Evolutionary conservation across 2,888 invertebrate species (phyloP).

Genomic region (Entomobrya multifasciata): DNA sequence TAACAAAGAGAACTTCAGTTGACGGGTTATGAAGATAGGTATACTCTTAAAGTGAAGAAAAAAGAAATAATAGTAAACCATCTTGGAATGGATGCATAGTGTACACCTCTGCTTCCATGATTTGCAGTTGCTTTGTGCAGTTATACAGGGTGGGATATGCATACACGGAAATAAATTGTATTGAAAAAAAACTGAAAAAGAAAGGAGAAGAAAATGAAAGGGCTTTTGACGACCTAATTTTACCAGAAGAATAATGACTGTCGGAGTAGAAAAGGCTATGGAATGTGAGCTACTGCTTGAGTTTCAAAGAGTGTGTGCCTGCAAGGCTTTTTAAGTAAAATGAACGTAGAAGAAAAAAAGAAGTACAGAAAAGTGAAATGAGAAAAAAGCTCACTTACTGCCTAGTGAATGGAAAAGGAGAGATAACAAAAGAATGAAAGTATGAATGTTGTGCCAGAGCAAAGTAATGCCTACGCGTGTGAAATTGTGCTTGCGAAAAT

Average conservation of each 20-base stretch:
- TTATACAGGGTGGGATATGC: too few species aligned
- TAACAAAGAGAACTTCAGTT: too few species aligned
- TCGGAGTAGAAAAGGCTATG: too few species aligned
- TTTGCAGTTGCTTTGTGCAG: too few species aligned
- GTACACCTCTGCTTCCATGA: too few species aligned
- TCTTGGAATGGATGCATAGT: not conserved
- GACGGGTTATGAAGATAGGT: too few species aligned
- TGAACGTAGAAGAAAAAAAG: too few species aligned
- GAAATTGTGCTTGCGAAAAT: slow-evolving; percentile 21
- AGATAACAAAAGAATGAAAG: slow-evolving; percentile 14
- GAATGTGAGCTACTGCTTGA: too few species aligned
- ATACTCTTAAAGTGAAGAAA: too few species aligned
- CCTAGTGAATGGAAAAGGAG: slow-evolving; percentile 11
- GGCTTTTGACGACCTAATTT: slow-evolving; percentile 59
- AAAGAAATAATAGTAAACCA: not conserved
- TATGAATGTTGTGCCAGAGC: not conserved
- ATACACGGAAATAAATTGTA: slow-evolving; percentile 36
- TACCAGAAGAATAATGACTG: slow-evolving; percentile 36
- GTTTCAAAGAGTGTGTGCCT: not conserved
- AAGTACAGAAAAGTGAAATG: not conserved
- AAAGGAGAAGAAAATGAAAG: slow-evolving; percentile 7
- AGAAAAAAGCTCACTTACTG: slow-evolving; percentile 17
- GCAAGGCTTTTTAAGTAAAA: not conserved
- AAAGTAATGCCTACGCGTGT: slow-evolving; percentile 9
- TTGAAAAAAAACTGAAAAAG: slow-evolving; percentile 8